Percentiles rank a stretch among this genome's conserved stretches.
These are phyloP conservation scores for Venusia cambrica DNA, from an alignment of 2,888 invertebrate species.

Conservation along the genomic window DNA sequence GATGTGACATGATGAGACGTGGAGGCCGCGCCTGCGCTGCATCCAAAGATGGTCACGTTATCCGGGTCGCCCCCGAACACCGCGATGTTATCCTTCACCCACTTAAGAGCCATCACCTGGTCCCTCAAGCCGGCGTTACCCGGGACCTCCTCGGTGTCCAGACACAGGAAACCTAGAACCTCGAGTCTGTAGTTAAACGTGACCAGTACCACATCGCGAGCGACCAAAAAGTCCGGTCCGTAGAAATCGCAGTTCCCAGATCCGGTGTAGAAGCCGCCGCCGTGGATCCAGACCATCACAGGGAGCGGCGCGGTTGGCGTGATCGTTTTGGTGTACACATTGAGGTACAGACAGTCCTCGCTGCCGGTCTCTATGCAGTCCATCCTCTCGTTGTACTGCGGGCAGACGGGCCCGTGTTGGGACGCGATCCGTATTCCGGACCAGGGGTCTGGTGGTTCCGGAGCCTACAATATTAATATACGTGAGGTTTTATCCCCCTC, in stretches of 20 bases:
- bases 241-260: slow-evolving; percentile 72
- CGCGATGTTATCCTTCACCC: slow-evolving; percentile 67
- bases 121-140: slow-evolving; percentile 76
- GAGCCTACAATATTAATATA: slow-evolving; percentile 55
- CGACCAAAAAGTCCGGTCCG: slow-evolving; percentile 73
- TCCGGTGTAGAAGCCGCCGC: slow-evolving; percentile 73
- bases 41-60: slow-evolving; percentile 71
- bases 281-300: slow-evolving; percentile 77
- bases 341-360: slow-evolving; percentile 86
- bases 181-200: slow-evolving; percentile 75
- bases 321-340: slow-evolving; percentile 80
- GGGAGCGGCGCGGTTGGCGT: slow-evolving; percentile 47
- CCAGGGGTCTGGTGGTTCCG: slow-evolving; percentile 64
- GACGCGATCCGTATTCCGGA: slow-evolving; percentile 59
- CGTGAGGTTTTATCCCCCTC: too few species aligned
- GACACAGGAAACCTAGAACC: slow-evolving; percentile 70
- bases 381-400: slow-evolving; percentile 69
- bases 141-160: slow-evolving; percentile 67
- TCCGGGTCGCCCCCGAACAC: slow-evolving; percentile 65
- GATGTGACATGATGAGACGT: slow-evolving; percentile 64
- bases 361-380: slow-evolving; percentile 76
- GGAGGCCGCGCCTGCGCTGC: slow-evolving; percentile 69
- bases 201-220: slow-evolving; percentile 62
- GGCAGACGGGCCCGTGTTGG: slow-evolving; percentile 65
- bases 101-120: slow-evolving; percentile 71